These are phyloP conservation scores for Zonotrichia albicollis DNA, from an alignment of 2,797 vertebrate species.

Conservation along the genomic window DNA sequence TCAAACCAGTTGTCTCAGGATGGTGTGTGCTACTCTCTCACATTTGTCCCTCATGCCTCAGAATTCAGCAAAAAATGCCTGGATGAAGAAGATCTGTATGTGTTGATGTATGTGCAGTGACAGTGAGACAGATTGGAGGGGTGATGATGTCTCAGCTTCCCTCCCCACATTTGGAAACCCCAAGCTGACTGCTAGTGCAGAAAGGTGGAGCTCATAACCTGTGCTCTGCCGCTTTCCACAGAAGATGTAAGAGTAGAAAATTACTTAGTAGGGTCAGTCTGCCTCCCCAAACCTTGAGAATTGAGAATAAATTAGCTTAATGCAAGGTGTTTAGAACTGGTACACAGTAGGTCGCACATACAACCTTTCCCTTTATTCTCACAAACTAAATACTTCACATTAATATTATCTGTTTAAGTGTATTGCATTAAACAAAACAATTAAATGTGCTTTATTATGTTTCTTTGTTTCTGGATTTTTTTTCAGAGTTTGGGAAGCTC, in stretches of 20 bases:
- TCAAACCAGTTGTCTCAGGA: not conserved
- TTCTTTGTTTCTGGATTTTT: not conserved
- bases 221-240: not conserved
- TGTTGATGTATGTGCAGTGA: not conserved
- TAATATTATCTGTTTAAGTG: not conserved
- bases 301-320: not conserved
- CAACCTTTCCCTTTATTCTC: not conserved
- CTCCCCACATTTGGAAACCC: not conserved
- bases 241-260: not conserved
- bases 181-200: not conserved
- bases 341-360: not conserved
- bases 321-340: not conserved
- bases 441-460: not conserved
- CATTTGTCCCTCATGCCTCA: not conserved
- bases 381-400: not conserved
- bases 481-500: slow-evolving; percentile 55
- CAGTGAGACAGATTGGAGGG: not conserved
- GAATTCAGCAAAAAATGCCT: not conserved
- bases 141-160: not conserved
- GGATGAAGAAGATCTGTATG: not conserved
- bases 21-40: not conserved
- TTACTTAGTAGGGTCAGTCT: not conserved
- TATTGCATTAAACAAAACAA: not conserved
- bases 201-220: not conserved
- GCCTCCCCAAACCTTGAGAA: not conserved